Percentiles rank a stretch among this genome's conserved stretches.
phyloP scores from a whole-genome alignment of 1,140 invertebrate genomes.

The Araneus ventricosus region DNA sequence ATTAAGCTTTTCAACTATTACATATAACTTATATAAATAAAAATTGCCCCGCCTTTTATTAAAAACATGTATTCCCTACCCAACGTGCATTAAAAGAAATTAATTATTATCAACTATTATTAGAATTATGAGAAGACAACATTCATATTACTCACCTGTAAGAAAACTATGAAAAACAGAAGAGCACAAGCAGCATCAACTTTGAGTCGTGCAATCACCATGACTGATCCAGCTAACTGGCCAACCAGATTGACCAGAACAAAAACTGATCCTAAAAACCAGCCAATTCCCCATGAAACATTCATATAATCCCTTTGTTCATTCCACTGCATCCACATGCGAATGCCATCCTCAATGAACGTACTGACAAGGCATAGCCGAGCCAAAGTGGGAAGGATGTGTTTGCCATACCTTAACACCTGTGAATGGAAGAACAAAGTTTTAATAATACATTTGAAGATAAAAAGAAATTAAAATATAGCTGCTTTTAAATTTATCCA shows the following conservation, averaged over 20 bases:
- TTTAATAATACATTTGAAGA: too few relatives aligned
- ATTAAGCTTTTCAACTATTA: too few relatives aligned
- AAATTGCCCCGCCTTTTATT: too few relatives aligned
- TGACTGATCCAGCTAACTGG: slow-evolving; percentile 95
- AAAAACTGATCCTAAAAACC: slow-evolving; percentile 94
- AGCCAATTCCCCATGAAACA: slow-evolving; percentile 98
- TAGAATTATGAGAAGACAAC: neutral
- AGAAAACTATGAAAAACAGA: slow-evolving; percentile 96
- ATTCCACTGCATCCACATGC: slow-evolving; percentile 99
- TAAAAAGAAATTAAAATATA: too few relatives aligned
- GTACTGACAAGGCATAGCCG: slow-evolving; percentile 98
- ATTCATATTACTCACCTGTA: slow-evolving; percentile 86
- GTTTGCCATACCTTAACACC: slow-evolving; percentile 95
- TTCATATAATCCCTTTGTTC: slow-evolving; percentile 99
- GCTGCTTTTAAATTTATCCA: too few relatives aligned
- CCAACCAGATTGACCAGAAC: slow-evolving; percentile 96
- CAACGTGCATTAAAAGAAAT: too few relatives aligned
- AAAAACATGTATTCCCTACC: too few relatives aligned
- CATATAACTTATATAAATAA: too few relatives aligned
- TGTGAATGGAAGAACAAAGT: slow-evolving; percentile 79
- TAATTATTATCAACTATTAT: too few relatives aligned
- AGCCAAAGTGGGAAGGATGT: slow-evolving; percentile 96
- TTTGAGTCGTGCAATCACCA: slow-evolving; percentile 95
- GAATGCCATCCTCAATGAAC: slow-evolving; percentile 98
- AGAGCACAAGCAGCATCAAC: slow-evolving; percentile 97